Evolutionary conservation across 2,797 vertebrate species (phyloP).

Genomic region (Anas bahamensis): DNA sequence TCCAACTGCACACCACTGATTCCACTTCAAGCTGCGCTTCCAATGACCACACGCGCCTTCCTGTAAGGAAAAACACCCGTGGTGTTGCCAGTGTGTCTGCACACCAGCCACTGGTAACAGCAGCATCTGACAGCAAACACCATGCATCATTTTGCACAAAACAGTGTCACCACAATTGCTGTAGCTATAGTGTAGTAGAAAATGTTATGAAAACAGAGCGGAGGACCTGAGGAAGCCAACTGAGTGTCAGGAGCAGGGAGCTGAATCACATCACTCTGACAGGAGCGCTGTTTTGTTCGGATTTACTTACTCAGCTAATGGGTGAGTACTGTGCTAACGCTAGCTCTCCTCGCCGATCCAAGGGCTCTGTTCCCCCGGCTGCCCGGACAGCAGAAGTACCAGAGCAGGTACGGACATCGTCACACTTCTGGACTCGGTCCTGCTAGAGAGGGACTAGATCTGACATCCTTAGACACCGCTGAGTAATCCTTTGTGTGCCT

Average conservation of each 20-base stretch:
- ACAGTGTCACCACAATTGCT: not conserved
- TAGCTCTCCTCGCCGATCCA: not conserved
- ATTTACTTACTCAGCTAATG: constrained; percentile 7
- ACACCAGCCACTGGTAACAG: not conserved
- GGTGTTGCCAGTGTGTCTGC: not conserved
- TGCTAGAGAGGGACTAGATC: not conserved
- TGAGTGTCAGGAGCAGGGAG: not conserved
- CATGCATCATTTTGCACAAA: not conserved
- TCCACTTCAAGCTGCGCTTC: not conserved
- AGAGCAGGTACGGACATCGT: not conserved
- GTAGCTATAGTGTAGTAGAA: not conserved
- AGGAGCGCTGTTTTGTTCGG: not conserved
- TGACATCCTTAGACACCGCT: not conserved
- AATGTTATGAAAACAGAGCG: constrained; percentile 11
- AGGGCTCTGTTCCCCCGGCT: not conserved
- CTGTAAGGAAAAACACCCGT: not conserved
- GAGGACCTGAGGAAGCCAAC: not conserved
- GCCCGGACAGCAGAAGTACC: not conserved
- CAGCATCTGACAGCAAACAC: not conserved
- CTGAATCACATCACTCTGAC: constrained; percentile 2
- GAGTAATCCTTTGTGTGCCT: not conserved
- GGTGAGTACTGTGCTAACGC: not conserved
- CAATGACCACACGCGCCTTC: not conserved
- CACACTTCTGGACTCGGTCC: not conserved
- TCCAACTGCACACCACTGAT: not conserved